phyloP scores from a whole-genome alignment of 2,113 vertebrate species.

The Periophthalmodon schlosseri region DNA sequence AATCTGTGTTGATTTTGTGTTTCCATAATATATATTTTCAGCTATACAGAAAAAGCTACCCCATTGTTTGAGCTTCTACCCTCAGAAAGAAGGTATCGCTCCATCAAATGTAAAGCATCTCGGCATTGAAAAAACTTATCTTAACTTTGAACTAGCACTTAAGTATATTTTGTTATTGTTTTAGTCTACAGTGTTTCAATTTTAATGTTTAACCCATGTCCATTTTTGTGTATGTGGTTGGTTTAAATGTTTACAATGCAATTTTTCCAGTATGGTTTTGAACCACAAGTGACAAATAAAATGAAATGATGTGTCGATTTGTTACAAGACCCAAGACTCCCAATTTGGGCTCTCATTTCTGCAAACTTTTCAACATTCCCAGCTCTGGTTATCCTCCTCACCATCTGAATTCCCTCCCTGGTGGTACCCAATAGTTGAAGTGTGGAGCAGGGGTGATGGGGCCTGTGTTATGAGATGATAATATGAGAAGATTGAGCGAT shows the following conservation, averaged over 20 bases:
- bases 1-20: too few relatives aligned
- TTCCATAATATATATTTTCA: neutral
- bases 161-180: too few relatives aligned
- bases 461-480: conserved; percentile 57
- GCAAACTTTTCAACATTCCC: neutral
- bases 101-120: too few relatives aligned
- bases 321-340: neutral
- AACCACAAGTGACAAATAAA: neutral
- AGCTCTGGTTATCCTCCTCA: neutral
- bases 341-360: neutral
- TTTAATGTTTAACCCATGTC: too few relatives aligned
- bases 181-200: too few relatives aligned
- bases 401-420: neutral
- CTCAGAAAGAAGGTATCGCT: too few relatives aligned
- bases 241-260: neutral
- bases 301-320: neutral
- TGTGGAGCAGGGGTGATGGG: conserved; percentile 25
- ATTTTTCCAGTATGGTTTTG: neutral
- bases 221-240: neutral
- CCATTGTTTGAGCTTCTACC: too few relatives aligned
- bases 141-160: too few relatives aligned
- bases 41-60: too few relatives aligned
- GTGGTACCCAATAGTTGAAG: neutral
- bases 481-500: conserved; percentile 63
- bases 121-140: too few relatives aligned